These are phyloP conservation scores for Blastobasis lacticolella DNA, from an alignment of 2,888 invertebrate genomes.

Conservation along the genomic window DNA sequence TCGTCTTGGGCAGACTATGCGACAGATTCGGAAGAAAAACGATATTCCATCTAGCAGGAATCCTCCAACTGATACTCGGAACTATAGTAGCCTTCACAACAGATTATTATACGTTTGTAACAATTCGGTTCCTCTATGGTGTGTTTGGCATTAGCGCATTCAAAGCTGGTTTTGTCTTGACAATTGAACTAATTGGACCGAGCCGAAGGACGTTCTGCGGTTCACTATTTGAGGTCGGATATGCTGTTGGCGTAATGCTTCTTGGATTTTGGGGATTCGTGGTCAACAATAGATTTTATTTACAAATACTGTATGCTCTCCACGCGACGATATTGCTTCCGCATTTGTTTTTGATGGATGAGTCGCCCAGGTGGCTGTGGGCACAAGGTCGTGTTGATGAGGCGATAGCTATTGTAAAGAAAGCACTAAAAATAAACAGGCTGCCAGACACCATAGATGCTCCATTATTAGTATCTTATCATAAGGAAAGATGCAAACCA, in stretches of 20 bases:
- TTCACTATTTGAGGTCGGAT: slow-evolving; percentile 85
- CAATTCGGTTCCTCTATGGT: slow-evolving; percentile 82
- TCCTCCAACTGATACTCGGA: slow-evolving; percentile 80
- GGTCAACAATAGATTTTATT: slow-evolving; percentile 80
- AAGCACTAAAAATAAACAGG: slow-evolving; percentile 81
- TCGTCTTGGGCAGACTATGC: slow-evolving; percentile 83
- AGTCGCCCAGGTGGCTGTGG: slow-evolving; percentile 93
- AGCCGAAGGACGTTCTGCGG: slow-evolving; percentile 87
- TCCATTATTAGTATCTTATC: slow-evolving; percentile 71
- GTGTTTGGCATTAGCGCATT: slow-evolving; percentile 88
- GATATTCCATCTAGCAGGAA: slow-evolving; percentile 83
- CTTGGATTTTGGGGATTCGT: slow-evolving; percentile 88
- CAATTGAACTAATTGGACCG: slow-evolving; percentile 89
- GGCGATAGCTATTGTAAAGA: slow-evolving; percentile 82
- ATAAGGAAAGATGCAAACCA: slow-evolving; percentile 10
- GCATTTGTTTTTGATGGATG: slow-evolving; percentile 92
- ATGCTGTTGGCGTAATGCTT: slow-evolving; percentile 86
- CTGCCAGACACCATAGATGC: slow-evolving; percentile 77
- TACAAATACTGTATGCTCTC: slow-evolving; percentile 85
- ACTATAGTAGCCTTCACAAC: slow-evolving; percentile 84
- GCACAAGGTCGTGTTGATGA: slow-evolving; percentile 83
- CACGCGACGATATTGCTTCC: slow-evolving; percentile 82
- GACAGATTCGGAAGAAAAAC: slow-evolving; percentile 87
- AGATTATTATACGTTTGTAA: slow-evolving; percentile 81
- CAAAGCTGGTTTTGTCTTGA: slow-evolving; percentile 78